phyloP scores from a whole-genome alignment of 2,113 vertebrate species.

The Nerophis lumbriciformis region DNA sequence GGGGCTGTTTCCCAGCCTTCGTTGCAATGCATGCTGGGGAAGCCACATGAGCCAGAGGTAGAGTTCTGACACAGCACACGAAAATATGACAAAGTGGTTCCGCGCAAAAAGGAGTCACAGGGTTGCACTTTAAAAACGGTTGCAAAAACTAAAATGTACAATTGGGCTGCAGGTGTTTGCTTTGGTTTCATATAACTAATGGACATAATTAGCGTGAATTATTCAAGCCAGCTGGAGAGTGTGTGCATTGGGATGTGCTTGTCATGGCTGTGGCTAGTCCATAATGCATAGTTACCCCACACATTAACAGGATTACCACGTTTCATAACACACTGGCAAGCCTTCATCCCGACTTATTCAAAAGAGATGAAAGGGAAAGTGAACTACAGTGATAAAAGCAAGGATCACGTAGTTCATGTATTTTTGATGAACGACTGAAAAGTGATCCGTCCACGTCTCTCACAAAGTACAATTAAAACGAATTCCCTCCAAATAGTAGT shows the following conservation, averaged over 20 bases:
- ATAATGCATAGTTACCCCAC: slow-evolving; percentile 38
- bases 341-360: slow-evolving; percentile 1
- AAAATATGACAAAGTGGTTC: slow-evolving; percentile 3
- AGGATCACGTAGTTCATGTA: slow-evolving; percentile 44
- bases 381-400: slow-evolving; percentile 47
- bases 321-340: slow-evolving; percentile 5
- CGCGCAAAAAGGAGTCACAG: slow-evolving; percentile 5
- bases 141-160: slow-evolving; percentile 17
- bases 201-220: slow-evolving; percentile 57
- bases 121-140: slow-evolving; percentile 7
- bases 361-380: slow-evolving; percentile 41
- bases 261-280: slow-evolving; percentile 27
- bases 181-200: slow-evolving; percentile 43
- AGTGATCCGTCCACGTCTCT: slow-evolving; percentile 23
- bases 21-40: slow-evolving; percentile 25
- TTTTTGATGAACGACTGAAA: slow-evolving; percentile 47
- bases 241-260: slow-evolving; percentile 46
- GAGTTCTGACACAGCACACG: slow-evolving; percentile 8
- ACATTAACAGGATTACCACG: slow-evolving; percentile 23
- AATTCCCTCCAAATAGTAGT: slow-evolving; percentile 11
- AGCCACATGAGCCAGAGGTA: slow-evolving; percentile 10
- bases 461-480: slow-evolving; percentile 7
- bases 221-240: slow-evolving; percentile 55
- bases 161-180: slow-evolving; percentile 22
- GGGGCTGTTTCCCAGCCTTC: slow-evolving; percentile 1